Conservation (phyloP, 2,113 vertebrate genomes). For the Pollachius pollachius region DNA sequence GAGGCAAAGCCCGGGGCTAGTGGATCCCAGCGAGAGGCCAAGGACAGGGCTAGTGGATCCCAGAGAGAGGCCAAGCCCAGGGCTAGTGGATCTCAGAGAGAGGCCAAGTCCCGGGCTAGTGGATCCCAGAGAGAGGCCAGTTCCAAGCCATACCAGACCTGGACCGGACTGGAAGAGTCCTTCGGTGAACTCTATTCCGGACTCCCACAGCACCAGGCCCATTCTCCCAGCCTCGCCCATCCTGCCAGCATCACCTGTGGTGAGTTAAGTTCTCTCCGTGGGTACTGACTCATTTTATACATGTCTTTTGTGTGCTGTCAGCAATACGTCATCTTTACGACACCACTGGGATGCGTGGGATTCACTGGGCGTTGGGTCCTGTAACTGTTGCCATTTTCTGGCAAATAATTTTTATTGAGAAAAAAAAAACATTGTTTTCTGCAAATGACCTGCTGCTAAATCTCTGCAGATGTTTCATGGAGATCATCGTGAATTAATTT, state of each 20-base stretch:
- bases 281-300: slow-evolving; percentile 7
- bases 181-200: slow-evolving; percentile 75
- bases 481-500: neutral
- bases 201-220: slow-evolving; percentile 60
- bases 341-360: too few relatives aligned
- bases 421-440: slow-evolving; percentile 6
- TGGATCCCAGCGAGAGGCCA: too few relatives aligned
- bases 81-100: neutral
- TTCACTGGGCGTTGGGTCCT: neutral
- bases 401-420: neutral
- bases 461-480: neutral
- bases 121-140: slow-evolving; percentile 39
- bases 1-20: too few relatives aligned
- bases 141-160: slow-evolving; percentile 39
- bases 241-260: slow-evolving; percentile 46
- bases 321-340: neutral
- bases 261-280: slow-evolving; percentile 48
- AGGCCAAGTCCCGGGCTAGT: slow-evolving; percentile 17
- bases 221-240: slow-evolving; percentile 22
- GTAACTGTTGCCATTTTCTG: neutral
- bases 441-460: slow-evolving; percentile 48
- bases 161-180: slow-evolving; percentile 60
- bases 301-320: slow-evolving; percentile 1
- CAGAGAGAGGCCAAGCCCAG: too few relatives aligned
- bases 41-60: too few relatives aligned